Conservation (phyloP, 2,888 invertebrate species). For the Rhagonycha lutea region DNA sequence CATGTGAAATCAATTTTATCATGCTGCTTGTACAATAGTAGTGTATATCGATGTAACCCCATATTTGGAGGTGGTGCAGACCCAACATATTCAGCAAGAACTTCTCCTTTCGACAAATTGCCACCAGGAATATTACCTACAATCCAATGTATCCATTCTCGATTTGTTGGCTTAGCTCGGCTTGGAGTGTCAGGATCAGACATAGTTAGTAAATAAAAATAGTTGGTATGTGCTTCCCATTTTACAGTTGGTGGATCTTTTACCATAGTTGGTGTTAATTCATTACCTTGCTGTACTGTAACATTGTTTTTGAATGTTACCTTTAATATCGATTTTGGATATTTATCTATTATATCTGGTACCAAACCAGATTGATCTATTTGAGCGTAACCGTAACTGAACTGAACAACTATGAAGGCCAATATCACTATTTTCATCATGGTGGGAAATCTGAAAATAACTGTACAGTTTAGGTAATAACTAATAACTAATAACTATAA, state of each 20-base stretch:
- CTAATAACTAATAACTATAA: too few species aligned
- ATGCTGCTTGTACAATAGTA: slow-evolving; percentile 70
- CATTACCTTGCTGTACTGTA: slow-evolving; percentile 32
- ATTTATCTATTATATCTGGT: background rate
- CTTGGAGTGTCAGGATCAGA: slow-evolving; percentile 79
- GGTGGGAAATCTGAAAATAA: too few species aligned
- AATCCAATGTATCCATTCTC: slow-evolving; percentile 83
- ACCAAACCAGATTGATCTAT: background rate
- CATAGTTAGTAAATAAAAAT: slow-evolving; percentile 55
- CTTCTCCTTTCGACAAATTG: slow-evolving; percentile 63
- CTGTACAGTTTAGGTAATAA: too few species aligned
- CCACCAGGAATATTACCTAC: slow-evolving; percentile 74
- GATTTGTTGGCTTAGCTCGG: slow-evolving; percentile 66
- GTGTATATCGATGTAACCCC: slow-evolving; percentile 75
- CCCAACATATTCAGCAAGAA: slow-evolving; percentile 46
- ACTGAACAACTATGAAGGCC: too few species aligned
- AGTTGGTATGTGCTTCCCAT: slow-evolving; percentile 40
- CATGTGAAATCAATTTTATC: slow-evolving; percentile 51
- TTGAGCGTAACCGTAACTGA: too few species aligned
- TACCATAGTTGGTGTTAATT: slow-evolving; percentile 42
- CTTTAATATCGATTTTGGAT: background rate
- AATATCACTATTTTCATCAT: too few species aligned
- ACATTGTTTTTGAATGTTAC: background rate
- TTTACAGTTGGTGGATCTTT: slow-evolving; percentile 44
- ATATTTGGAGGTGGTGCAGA: slow-evolving; percentile 73